Evolutionary conservation across 37 sponge, comb jelly and placozoan genomes (phyloP), one percentile per base, ranked within the genome.

Genomic region (Corticium candelabrum): DNA sequence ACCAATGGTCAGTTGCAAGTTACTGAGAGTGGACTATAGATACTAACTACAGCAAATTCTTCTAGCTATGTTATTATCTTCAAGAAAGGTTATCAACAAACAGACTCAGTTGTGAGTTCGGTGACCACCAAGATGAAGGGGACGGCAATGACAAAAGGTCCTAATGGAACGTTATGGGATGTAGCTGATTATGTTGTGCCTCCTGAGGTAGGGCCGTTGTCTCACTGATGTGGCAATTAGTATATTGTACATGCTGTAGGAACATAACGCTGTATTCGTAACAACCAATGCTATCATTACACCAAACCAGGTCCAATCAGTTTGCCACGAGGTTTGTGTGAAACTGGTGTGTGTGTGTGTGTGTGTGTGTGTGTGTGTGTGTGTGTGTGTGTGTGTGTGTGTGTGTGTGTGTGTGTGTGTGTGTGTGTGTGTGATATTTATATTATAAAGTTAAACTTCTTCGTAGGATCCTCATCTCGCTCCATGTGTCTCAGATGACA

Each of bases 41-140:
- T 50, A 50, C 11, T 11, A 50, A 11, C 62, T 11, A 50, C 62
- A 11, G 11, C 62, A 21, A 27, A 21, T 21, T 21, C 15, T 11
- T 11, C 0, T 39, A 90, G 91, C 41, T 90, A 84, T 68, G 87
- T 76, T 27, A 84, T 90, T 27, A 43, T 87, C 3, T 75, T 39
- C 30, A 36, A 87, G 82, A 87, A 87, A 36, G 91, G 91, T 21
- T 87, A 87, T 40, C 91, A 86, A 62, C 79, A 84, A 1, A 41
- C 37, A 1, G 90, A 87, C 31, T n/a, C 31, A 0, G 90, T 89
- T 31, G 2, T 43, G 0, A 78, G 90, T 34, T 67, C 77, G 3
- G 85, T 93, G 15, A 87, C 90, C 1, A 87, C 85, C 29, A 93
- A 92, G 69, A n/a, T 89, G 32, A 89, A 92, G 39, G 93, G 93